Evolutionary conservation across 2,888 invertebrate genomes (phyloP).

Genomic region (Lottia gigantea): DNA sequence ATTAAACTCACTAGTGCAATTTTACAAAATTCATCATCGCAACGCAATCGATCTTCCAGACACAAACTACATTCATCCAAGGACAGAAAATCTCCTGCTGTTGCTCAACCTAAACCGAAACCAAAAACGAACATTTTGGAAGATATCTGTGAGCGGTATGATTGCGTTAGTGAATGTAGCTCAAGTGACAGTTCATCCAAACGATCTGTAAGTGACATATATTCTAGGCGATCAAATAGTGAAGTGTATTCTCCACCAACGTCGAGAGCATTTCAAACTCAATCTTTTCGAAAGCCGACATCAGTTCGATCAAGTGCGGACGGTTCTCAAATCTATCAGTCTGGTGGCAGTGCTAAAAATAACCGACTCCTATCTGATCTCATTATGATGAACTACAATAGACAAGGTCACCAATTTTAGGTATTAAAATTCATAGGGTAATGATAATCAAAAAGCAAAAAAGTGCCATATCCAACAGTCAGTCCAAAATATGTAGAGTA

Average conservation of each 20-base stretch:
- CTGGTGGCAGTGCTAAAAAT: conserved; percentile 1
- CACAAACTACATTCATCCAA: neutral
- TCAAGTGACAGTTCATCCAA: neutral
- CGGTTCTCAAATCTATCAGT: neutral
- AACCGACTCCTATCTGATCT: conserved; percentile 35
- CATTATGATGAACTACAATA: conserved; percentile 35
- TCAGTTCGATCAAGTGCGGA: neutral
- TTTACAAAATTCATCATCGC: conserved; percentile 8
- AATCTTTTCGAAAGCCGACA: neutral
- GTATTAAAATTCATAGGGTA: no score
- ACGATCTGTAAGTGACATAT: neutral
- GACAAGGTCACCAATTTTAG: conserved; percentile 15
- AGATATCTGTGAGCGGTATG: neutral
- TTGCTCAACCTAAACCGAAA: neutral
- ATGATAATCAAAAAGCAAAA: no score
- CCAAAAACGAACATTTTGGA: conserved; percentile 4
- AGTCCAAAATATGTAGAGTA: no score
- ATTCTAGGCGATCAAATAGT: conserved; percentile 7
- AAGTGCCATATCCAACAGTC: no score
- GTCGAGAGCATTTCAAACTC: neutral
- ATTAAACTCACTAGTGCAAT: conserved; percentile 1
- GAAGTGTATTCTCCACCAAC: conserved; percentile 27
- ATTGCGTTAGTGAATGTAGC: neutral
- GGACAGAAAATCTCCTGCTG: neutral
- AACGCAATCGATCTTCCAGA: neutral